phyloP scores from a whole-genome alignment of 2,888 invertebrate species.

The Lasioglossum calceatum region DNA sequence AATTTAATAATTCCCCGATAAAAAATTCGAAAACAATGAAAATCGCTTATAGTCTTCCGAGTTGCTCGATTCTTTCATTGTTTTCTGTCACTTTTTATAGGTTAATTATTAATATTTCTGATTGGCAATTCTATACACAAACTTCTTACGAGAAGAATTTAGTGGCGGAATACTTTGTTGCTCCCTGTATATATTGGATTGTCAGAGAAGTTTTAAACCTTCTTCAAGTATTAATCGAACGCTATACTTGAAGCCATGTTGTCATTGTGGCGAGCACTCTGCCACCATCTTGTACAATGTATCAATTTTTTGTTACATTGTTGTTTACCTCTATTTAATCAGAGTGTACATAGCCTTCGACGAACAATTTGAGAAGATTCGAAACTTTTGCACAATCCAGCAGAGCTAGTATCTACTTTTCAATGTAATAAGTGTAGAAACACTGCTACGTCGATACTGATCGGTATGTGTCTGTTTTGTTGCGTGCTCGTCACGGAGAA shows the following conservation, averaged over 20 bases:
- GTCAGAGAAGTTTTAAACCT: neutral
- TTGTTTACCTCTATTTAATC: neutral
- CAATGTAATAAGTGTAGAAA: slow-evolving; percentile 56
- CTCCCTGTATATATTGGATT: neutral
- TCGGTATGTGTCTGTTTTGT: slow-evolving; percentile 83
- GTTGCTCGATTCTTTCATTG: too few relatives aligned
- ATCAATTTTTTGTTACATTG: neutral
- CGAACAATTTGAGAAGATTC: neutral
- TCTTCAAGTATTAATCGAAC: neutral
- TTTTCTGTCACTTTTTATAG: too few relatives aligned
- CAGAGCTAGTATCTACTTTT: slow-evolving; percentile 39
- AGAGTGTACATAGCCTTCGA: neutral
- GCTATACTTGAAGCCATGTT: neutral
- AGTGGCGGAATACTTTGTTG: neutral
- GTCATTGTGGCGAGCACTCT: too few relatives aligned
- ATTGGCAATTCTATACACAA: neutral
- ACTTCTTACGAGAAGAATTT: neutral
- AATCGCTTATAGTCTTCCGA: too few relatives aligned
- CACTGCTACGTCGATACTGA: slow-evolving; percentile 79
- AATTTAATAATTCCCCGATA: too few relatives aligned
- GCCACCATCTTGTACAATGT: too few relatives aligned
- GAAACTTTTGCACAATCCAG: neutral
- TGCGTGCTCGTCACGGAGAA: slow-evolving; percentile 85
- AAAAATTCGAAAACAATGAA: too few relatives aligned
- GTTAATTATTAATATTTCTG: too few relatives aligned